Evolutionary conservation across 2,888 invertebrate genomes (phyloP).

Genomic region (Saturnia japonica): DNA sequence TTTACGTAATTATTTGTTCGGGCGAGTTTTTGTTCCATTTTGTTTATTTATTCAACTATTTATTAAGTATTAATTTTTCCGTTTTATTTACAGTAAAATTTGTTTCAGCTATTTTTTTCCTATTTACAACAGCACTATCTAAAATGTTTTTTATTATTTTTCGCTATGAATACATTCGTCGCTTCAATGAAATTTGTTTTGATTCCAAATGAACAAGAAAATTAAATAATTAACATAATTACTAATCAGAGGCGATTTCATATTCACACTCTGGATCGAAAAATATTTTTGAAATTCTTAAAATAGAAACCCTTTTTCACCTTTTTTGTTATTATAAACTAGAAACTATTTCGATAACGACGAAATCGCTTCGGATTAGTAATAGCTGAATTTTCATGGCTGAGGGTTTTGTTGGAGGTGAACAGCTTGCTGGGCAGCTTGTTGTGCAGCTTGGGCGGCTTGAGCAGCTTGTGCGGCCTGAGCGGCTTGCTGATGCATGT

Average conservation of each 20-base stretch:
- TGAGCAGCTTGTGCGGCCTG: slow-evolving; percentile 54
- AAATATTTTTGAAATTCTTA: slow-evolving; percentile 44
- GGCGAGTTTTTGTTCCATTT: slow-evolving; percentile 80
- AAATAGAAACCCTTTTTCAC: slow-evolving; percentile 35
- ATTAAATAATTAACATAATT: slow-evolving; percentile 46
- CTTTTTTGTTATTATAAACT: slow-evolving; percentile 34
- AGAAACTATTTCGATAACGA: slow-evolving; percentile 44
- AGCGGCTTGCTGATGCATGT: slow-evolving; percentile 59
- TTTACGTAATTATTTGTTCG: slow-evolving; percentile 70
- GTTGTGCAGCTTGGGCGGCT: slow-evolving; percentile 66
- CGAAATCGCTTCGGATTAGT: slow-evolving; percentile 85
- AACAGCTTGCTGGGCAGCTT: slow-evolving; percentile 79
- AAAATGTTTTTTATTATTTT: slow-evolving; percentile 50
- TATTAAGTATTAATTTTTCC: slow-evolving; percentile 53
- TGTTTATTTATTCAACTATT: slow-evolving; percentile 65
- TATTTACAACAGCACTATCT: slow-evolving; percentile 78
- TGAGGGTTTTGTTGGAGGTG: slow-evolving; percentile 81
- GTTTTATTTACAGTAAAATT: slow-evolving; percentile 70
- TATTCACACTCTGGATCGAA: slow-evolving; percentile 46
- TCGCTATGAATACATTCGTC: slow-evolving; percentile 54
- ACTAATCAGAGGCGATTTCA: slow-evolving; percentile 78
- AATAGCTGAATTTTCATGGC: slow-evolving; percentile 91
- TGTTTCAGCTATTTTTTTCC: slow-evolving; percentile 59
- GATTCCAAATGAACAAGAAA: slow-evolving; percentile 38
- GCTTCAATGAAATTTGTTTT: slow-evolving; percentile 44